Evolutionary conservation across 2,113 vertebrate genomes (phyloP).

Genomic region (Lanius collurio): DNA sequence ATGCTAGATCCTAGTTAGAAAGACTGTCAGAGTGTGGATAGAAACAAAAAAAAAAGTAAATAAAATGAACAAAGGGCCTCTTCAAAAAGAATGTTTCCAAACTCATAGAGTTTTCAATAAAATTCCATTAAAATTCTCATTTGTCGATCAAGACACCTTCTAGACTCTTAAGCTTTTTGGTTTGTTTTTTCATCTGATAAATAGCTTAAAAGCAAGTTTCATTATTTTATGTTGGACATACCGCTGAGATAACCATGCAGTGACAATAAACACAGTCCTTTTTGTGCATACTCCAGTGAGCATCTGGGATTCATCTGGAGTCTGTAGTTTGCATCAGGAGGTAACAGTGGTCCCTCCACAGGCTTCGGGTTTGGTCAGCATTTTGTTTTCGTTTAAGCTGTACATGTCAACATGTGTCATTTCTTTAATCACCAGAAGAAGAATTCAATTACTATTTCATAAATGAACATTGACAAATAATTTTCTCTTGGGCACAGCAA

Average conservation of each 20-base stretch:
- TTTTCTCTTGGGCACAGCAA: background rate
- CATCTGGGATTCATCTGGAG: constrained; percentile 69
- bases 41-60: background rate
- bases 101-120: constrained; percentile 18
- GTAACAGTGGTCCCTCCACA: constrained; percentile 34
- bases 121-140: constrained; percentile 27
- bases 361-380: constrained; percentile 11
- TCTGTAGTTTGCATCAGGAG: constrained; percentile 52
- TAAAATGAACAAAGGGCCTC: background rate
- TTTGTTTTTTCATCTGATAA: constrained; percentile 19
- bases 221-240: constrained; percentile 40
- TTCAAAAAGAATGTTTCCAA: background rate
- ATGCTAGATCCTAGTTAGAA: background rate
- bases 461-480: constrained; percentile 35
- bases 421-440: constrained; percentile 47
- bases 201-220: constrained; percentile 43
- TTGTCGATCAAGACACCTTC: constrained; percentile 37
- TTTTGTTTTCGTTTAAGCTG: constrained; percentile 56
- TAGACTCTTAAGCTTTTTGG: background rate
- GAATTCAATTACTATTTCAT: constrained; percentile 54
- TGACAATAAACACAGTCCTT: constrained; percentile 53
- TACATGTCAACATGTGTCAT: constrained; percentile 45
- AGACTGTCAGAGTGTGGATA: background rate
- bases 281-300: constrained; percentile 14
- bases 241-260: constrained; percentile 31